These are phyloP conservation scores for Elysia crispata DNA, from an alignment of 2,888 invertebrate genomes.

Conservation along the genomic window DNA sequence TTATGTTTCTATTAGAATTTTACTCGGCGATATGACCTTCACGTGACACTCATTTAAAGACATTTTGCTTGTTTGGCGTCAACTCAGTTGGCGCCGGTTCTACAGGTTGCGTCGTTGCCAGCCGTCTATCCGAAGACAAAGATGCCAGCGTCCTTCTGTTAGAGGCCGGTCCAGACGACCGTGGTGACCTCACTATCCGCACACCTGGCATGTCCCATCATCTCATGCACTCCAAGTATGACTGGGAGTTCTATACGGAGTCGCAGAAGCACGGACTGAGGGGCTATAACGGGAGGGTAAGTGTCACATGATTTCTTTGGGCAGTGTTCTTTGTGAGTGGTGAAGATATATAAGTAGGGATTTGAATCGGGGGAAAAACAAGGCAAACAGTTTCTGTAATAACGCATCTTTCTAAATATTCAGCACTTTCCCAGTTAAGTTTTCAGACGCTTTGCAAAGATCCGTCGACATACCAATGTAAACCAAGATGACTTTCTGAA, in stretches of 20 bases:
- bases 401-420: no score
- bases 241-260: constrained; percentile 52
- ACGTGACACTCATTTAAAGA: no score
- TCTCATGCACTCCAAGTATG: constrained; percentile 59
- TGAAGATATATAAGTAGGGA: no score
- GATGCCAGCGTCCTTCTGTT: constrained; percentile 70
- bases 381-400: no score
- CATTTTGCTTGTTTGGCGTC: neutral
- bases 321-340: neutral
- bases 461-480: no score
- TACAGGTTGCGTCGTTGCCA: constrained; percentile 79
- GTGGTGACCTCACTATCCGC: constrained; percentile 73
- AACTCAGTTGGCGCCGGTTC: constrained; percentile 77
- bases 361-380: no score
- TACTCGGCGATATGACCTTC: no score
- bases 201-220: constrained; percentile 78
- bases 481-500: no score
- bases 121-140: constrained; percentile 76
- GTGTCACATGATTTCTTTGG: neutral
- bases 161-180: constrained; percentile 78
- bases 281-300: constrained; percentile 47
- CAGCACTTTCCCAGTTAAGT: no score
- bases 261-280: constrained; percentile 50
- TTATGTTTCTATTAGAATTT: neutral
- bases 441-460: no score